Conservation (phyloP, 2,888 invertebrate genomes). For the Myopa tessellatipennis region DNA sequence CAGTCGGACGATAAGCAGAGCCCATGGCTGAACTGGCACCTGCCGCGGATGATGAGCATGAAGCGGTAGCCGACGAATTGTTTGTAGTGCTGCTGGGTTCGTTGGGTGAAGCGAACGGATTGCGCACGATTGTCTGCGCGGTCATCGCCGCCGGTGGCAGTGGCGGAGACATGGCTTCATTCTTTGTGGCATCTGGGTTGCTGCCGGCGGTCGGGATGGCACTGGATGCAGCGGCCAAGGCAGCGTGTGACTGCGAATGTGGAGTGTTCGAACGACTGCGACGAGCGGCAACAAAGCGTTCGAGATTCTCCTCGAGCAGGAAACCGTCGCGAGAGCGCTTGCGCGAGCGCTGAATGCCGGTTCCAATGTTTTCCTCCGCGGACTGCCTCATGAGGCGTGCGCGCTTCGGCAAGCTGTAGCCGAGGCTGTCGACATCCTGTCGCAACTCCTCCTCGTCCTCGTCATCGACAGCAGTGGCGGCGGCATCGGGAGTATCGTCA, state of each 20-base stretch:
- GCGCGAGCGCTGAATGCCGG: slow-evolving; percentile 64
- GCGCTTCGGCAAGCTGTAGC: slow-evolving; percentile 57
- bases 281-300: slow-evolving; percentile 50
- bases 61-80: slow-evolving; percentile 49
- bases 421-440: slow-evolving; percentile 65
- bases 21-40: slow-evolving; percentile 38
- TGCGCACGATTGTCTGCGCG: slow-evolving; percentile 64
- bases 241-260: slow-evolving; percentile 44
- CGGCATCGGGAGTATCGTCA: slow-evolving; percentile 67
- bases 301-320: slow-evolving; percentile 56
- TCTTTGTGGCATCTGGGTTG: neutral
- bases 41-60: slow-evolving; percentile 54
- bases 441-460: slow-evolving; percentile 51
- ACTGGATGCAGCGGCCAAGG: slow-evolving; percentile 29
- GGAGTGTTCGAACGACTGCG: slow-evolving; percentile 51
- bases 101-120: slow-evolving; percentile 66
- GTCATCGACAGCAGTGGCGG: slow-evolving; percentile 71
- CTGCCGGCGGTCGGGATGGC: slow-evolving; percentile 2
- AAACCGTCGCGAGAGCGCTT: slow-evolving; percentile 67
- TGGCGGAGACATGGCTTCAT: slow-evolving; percentile 27
- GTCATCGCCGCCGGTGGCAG: slow-evolving; percentile 56
- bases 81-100: slow-evolving; percentile 46
- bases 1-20: slow-evolving; percentile 49
- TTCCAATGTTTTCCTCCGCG: slow-evolving; percentile 46
- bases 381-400: slow-evolving; percentile 48